Conservation (phyloP, 2,888 invertebrate genomes). For the Dolichopus griseipennis region DNA sequence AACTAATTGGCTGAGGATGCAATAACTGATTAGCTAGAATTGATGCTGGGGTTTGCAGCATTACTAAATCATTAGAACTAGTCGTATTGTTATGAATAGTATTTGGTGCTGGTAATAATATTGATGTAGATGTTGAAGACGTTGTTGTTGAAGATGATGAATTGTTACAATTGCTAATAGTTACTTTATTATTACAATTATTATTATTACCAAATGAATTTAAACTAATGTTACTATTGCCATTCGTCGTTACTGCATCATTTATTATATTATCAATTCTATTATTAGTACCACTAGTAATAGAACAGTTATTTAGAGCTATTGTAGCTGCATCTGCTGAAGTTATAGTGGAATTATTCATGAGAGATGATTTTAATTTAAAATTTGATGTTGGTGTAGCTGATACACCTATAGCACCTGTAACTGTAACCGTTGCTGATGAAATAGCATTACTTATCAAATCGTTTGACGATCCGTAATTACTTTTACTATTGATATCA, state of each 20-base stretch:
- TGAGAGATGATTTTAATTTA: neutral
- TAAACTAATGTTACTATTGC: slow-evolving; percentile 1
- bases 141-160: slow-evolving; percentile 10
- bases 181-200: slow-evolving; percentile 7
- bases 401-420: neutral
- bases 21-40: slow-evolving; percentile 5
- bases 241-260: slow-evolving; percentile 33
- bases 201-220: slow-evolving; percentile 7
- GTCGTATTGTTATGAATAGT: neutral
- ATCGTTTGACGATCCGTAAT: neutral
- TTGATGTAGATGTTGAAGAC: slow-evolving; percentile 17
- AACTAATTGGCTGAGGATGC: neutral
- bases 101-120: slow-evolving; percentile 10
- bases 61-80: neutral
- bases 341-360: neutral
- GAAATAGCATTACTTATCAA: slow-evolving; percentile 11
- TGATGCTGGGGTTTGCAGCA: slow-evolving; percentile 12
- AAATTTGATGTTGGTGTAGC: neutral
- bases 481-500: slow-evolving; percentile 9
- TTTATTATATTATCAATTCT: neutral
- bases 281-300: neutral
- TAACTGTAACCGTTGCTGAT: slow-evolving; percentile 7
- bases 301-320: neutral
- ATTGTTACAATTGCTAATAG: neutral
- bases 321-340: neutral